Evolutionary conservation across 1,140 invertebrate species (phyloP).

Genomic region (Babylonia areolata): DNA sequence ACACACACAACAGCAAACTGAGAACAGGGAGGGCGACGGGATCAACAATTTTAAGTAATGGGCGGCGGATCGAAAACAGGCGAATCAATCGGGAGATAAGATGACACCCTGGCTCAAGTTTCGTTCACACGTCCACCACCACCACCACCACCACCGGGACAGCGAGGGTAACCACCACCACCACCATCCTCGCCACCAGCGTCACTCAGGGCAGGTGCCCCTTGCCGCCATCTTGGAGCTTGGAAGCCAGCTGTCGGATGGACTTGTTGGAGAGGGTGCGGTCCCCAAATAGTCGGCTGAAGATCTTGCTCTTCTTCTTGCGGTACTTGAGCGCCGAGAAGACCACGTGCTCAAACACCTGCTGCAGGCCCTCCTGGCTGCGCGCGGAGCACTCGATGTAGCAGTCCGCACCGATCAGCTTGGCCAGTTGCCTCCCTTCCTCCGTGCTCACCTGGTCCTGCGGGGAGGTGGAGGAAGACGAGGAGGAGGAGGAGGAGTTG

Average conservation of each 20-base stretch:
- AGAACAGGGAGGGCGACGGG: too few species aligned
- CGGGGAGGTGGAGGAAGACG: too few species aligned
- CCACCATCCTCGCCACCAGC: too few species aligned
- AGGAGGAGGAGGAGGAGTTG: too few species aligned
- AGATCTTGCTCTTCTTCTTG: conserved; percentile 61
- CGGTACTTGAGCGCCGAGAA: conserved; percentile 81
- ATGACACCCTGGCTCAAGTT: too few species aligned
- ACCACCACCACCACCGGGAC: too few species aligned
- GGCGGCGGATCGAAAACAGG: too few species aligned
- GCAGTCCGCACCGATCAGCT: conserved; percentile 84
- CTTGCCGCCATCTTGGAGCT: neutral
- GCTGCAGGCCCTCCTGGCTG: conserved; percentile 92
- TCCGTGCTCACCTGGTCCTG: conserved; percentile 85
- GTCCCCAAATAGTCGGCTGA: conserved; percentile 57
- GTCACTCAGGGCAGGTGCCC: neutral
- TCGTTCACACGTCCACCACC: too few species aligned
- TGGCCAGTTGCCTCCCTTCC: conserved; percentile 85
- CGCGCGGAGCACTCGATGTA: conserved; percentile 94
- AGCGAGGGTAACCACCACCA: too few species aligned
- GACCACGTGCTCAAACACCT: conserved; percentile 92
- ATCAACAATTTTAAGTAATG: too few species aligned
- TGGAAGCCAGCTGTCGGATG: neutral
- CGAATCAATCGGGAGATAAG: too few species aligned
- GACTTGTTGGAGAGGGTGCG: conserved; percentile 36
- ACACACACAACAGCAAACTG: too few species aligned